Evolutionary conservation across 2,113 vertebrate genomes (phyloP).

Genomic region (Taxidea taxus): DNA sequence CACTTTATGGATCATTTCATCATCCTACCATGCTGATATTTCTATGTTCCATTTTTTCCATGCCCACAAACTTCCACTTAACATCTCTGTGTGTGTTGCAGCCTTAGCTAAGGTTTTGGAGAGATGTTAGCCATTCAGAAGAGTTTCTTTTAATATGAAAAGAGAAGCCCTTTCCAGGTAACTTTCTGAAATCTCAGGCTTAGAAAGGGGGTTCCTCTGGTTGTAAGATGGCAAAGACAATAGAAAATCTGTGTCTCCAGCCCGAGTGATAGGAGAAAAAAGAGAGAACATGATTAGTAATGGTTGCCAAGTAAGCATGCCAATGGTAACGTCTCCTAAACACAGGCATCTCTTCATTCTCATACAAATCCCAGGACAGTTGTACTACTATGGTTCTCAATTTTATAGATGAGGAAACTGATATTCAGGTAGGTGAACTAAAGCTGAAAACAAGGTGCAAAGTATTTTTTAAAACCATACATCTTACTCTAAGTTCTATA

Average conservation of each 20-base stretch:
- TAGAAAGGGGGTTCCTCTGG: background rate
- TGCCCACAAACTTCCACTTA: background rate
- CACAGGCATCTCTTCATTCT: background rate
- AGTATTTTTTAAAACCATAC: background rate
- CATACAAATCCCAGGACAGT: rapidly evolving
- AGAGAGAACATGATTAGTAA: background rate
- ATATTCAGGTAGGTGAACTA: background rate
- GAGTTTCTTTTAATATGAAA: background rate
- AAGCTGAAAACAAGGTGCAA: background rate
- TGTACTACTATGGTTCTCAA: background rate
- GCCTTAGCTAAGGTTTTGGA: background rate
- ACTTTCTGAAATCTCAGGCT: background rate
- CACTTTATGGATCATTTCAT: background rate
- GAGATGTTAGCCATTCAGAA: background rate
- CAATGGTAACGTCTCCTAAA: background rate
- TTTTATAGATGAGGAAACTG: background rate
- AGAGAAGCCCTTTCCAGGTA: background rate
- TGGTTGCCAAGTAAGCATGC: background rate
- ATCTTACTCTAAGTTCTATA: background rate
- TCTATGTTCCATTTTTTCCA: background rate
- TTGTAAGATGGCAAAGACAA: background rate
- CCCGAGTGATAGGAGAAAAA: background rate
- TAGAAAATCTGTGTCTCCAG: background rate
- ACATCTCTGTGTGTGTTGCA: background rate
- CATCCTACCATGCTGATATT: background rate